Conservation (phyloP, 1,140 invertebrate genomes). For the Manduca sexta region DNA sequence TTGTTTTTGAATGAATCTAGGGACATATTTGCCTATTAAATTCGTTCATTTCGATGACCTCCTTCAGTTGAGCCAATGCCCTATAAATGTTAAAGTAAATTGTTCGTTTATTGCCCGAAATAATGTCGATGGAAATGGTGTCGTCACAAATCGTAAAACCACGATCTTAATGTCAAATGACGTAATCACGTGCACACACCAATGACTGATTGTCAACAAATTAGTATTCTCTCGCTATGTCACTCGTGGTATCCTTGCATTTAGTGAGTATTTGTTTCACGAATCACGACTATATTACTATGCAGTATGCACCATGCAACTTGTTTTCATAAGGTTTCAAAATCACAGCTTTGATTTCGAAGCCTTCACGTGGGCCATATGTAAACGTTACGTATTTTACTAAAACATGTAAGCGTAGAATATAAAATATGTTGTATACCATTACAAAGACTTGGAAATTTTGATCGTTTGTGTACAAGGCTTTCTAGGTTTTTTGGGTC, state of each 20-base stretch:
- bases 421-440: no score
- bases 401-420: no score
- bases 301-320: constrained; percentile 1
- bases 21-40: no score
- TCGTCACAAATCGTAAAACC: constrained; percentile 3
- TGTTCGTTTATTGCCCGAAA: no score
- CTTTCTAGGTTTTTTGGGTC: no score
- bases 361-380: constrained; percentile 1
- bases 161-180: constrained; percentile 9
- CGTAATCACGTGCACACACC: constrained; percentile 18
- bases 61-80: no score
- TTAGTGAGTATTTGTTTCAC: not conserved
- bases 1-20: no score
- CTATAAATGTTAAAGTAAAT: no score
- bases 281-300: not conserved
- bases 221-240: constrained; percentile 8
- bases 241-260: no score
- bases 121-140: not conserved
- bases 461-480: no score
- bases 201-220: constrained; percentile 12
- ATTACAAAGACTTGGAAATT: no score
- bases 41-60: no score
- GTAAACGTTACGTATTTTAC: constrained; percentile 12
- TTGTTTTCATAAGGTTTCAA: not conserved
- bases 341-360: not conserved